A percentile compares a stretch with the other conserved stretches of the same genome.
phyloP scores from a whole-genome alignment of 1,140 invertebrate genomes.

The Belonocnema kinseyi region DNA sequence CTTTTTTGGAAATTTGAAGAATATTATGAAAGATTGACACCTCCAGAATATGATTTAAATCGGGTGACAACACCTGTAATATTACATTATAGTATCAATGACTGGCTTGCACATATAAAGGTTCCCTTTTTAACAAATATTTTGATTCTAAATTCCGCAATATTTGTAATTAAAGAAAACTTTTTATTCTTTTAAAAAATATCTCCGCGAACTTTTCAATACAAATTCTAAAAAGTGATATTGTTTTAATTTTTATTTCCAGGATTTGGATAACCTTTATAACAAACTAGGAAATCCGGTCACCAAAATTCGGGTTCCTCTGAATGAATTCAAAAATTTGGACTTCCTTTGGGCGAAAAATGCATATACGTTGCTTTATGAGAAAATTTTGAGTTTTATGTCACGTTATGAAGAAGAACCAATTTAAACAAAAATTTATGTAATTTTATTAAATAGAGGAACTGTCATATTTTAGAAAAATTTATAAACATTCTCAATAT shows the following conservation, averaged over 20 bases:
- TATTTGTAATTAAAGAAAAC: neutral
- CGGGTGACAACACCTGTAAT: conserved; percentile 80
- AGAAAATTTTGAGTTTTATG: conserved; percentile 49
- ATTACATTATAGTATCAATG: conserved; percentile 81
- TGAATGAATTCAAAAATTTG: conserved; percentile 79
- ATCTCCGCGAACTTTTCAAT: too few species aligned
- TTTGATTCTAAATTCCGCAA: conserved; percentile 38
- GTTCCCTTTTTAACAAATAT: conserved; percentile 34
- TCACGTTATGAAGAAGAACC: neutral
- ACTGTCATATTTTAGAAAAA: too few species aligned
- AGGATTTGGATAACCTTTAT: conserved; percentile 75
- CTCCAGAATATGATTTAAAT: conserved; percentile 79
- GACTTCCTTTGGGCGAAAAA: conserved; percentile 80
- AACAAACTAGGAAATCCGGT: conserved; percentile 72
- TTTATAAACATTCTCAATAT: too few species aligned
- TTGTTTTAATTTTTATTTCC: too few species aligned
- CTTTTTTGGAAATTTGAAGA: conserved; percentile 73
- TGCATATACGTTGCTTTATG: conserved; percentile 76
- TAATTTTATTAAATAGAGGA: too few species aligned
- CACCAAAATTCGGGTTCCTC: conserved; percentile 75
- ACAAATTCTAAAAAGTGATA: neutral
- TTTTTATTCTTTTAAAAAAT: too few species aligned
- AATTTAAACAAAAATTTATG: neutral
- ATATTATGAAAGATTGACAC: conserved; percentile 69
- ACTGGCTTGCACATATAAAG: conserved; percentile 76